Conservation (phyloP, 2,888 invertebrate genomes). For the Xylota segnis region DNA sequence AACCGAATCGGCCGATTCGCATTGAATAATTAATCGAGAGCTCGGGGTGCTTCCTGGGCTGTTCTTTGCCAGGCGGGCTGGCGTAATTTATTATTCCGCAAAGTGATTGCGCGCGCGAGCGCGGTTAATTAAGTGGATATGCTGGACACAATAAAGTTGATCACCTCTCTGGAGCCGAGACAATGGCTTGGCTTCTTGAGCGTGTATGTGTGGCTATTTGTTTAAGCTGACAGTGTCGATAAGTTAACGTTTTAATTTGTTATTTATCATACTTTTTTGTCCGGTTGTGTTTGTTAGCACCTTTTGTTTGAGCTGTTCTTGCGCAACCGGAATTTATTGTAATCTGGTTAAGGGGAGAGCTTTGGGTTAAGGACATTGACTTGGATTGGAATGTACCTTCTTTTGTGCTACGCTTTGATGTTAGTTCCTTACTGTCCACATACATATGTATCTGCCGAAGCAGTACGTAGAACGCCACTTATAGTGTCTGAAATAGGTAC, state of each 20-base stretch:
- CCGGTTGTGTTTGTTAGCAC: conserved; percentile 3
- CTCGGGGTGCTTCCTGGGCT: conserved; percentile 60
- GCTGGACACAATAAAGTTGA: conserved; percentile 65
- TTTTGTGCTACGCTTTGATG: too few species aligned
- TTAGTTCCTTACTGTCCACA: too few species aligned
- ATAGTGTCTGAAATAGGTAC: too few species aligned
- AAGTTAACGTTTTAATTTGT: conserved; percentile 50
- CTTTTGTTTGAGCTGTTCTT: not conserved
- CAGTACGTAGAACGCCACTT: too few species aligned
- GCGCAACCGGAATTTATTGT: conserved; percentile 16
- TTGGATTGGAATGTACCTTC: not conserved
- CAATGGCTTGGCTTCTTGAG: not conserved
- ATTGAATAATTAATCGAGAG: conserved; percentile 65
- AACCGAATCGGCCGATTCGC: conserved; percentile 58
- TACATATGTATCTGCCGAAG: too few species aligned
- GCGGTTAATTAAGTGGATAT: conserved; percentile 55
- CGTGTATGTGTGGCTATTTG: conserved; percentile 4
- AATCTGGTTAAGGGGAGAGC: not conserved
- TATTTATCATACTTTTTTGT: conserved; percentile 20
- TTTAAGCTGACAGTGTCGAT: conserved; percentile 46
- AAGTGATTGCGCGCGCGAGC: conserved; percentile 38
- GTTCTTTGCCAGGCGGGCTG: conserved; percentile 43
- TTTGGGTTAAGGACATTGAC: conserved; percentile 22
- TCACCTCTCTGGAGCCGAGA: conserved; percentile 32
- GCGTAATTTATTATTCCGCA: conserved; percentile 59